Percentiles rank a stretch among this genome's conserved stretches.
These are phyloP conservation scores for Clunio marinus DNA, from an alignment of 2,888 invertebrate species.

Conservation along the genomic window DNA sequence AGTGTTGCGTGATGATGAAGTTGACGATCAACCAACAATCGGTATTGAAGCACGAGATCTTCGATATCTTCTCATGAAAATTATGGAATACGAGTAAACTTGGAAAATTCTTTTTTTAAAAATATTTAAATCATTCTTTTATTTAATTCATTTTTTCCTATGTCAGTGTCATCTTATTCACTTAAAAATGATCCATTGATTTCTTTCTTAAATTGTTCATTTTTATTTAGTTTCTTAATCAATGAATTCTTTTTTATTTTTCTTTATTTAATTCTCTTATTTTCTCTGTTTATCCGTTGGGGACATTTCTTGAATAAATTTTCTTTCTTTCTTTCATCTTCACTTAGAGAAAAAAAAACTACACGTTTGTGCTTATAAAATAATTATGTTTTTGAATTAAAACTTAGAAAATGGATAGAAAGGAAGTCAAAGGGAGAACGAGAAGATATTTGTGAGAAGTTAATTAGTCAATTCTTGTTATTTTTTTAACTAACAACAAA, in stretches of 20 bases:
- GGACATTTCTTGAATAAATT: slow-evolving; percentile 8
- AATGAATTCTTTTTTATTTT: too few relatives aligned
- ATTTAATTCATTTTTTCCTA: slow-evolving; percentile 34
- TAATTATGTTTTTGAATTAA: neutral
- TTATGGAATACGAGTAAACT: slow-evolving; percentile 34
- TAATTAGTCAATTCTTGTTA: too few relatives aligned
- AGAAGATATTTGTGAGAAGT: too few relatives aligned
- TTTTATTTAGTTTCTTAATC: slow-evolving; percentile 19
- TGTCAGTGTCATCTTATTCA: slow-evolving; percentile 23
- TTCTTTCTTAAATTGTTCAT: slow-evolving; percentile 14
- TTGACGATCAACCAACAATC: slow-evolving; percentile 48
- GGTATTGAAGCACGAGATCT: slow-evolving; percentile 50
- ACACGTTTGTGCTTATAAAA: slow-evolving; percentile 1
- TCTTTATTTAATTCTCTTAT: too few relatives aligned
- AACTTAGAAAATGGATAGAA: neutral
- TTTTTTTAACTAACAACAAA: too few relatives aligned
- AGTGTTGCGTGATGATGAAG: slow-evolving; percentile 47
- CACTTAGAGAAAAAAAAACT: neutral
- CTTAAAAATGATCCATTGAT: slow-evolving; percentile 35
- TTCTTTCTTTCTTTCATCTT: neutral
- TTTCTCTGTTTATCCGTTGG: neutral
- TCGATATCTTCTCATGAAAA: slow-evolving; percentile 47
- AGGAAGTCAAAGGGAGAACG: neutral
- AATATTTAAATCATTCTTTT: slow-evolving; percentile 39
- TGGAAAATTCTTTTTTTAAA: slow-evolving; percentile 22